Percentiles rank a stretch among this genome's conserved stretches.
Evolutionary conservation across 2,113 vertebrate genomes (phyloP).

Genomic region (Mormyrus iriodes): DNA sequence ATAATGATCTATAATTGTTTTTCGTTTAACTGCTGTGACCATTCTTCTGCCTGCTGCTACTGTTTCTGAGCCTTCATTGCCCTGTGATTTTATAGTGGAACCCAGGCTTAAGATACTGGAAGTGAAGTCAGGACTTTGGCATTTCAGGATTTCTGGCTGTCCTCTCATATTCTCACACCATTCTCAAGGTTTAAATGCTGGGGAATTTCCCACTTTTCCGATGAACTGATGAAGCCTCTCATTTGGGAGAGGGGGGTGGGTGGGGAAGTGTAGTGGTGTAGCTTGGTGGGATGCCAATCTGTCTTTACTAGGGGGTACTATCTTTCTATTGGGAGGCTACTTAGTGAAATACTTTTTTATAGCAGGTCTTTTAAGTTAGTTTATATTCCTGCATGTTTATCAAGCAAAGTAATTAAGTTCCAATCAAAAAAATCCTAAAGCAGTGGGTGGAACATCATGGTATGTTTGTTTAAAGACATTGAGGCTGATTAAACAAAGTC

Average conservation of each 20-base stretch:
- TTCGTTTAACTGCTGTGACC: background rate
- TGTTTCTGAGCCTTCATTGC: no score
- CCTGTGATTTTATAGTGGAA: no score
- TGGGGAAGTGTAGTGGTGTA: background rate
- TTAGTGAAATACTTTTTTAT: background rate
- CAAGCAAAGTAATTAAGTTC: background rate
- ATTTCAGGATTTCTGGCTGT: constrained; percentile 29
- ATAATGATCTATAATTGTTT: no score
- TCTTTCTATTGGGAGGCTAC: background rate
- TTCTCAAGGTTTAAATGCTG: background rate
- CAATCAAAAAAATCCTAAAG: background rate
- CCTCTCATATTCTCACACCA: background rate
- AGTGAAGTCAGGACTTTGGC: constrained; percentile 33
- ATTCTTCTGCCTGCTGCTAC: background rate
- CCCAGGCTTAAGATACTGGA: background rate
- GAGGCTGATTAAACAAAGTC: background rate
- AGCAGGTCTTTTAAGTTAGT: background rate
- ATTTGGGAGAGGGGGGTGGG: background rate
- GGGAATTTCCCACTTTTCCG: background rate
- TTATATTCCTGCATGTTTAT: background rate
- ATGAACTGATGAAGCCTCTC: background rate
- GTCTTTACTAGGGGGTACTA: background rate
- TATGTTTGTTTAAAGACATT: background rate
- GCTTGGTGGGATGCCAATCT: background rate
- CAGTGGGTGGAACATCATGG: background rate